Percentiles rank a stretch among this genome's conserved stretches.
These are phyloP conservation scores for Hoplodrina ambigua DNA, from an alignment of 2,888 invertebrate species.

Conservation along the genomic window DNA sequence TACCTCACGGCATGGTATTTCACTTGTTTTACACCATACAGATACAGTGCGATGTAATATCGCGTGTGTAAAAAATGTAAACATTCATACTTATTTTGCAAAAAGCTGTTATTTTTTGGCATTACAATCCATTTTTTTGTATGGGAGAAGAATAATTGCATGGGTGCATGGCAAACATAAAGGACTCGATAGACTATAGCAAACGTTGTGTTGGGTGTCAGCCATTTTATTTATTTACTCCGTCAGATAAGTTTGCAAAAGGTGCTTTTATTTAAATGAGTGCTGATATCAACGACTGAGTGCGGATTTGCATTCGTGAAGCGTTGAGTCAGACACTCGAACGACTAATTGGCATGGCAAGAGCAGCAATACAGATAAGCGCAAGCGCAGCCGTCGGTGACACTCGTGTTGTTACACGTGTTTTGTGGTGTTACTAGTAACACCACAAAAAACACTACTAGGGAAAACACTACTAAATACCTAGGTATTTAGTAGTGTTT, in stretches of 20 bases:
- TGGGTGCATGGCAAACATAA: background rate
- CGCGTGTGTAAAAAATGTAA: too few relatives aligned
- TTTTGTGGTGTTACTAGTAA: background rate
- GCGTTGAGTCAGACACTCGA: constrained; percentile 60
- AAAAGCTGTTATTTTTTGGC: too few relatives aligned
- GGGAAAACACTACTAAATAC: too few relatives aligned
- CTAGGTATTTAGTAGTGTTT: background rate
- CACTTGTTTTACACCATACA: too few relatives aligned
- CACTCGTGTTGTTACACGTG: constrained; percentile 33
- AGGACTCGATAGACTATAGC: background rate
- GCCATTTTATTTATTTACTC: constrained; percentile 33
- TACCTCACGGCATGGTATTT: too few relatives aligned
- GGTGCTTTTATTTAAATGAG: constrained; percentile 63
- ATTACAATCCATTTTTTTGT: too few relatives aligned
- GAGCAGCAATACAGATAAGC: constrained; percentile 49
- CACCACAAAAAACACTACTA: too few relatives aligned
- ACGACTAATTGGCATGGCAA: constrained; percentile 63
- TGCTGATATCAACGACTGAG: constrained; percentile 40
- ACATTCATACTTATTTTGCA: too few relatives aligned
- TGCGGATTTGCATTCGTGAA: constrained; percentile 58
- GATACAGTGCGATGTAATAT: too few relatives aligned
- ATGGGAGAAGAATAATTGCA: too few relatives aligned
- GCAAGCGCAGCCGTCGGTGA: constrained; percentile 37
- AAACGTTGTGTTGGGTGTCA: constrained; percentile 9
- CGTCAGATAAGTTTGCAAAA: constrained; percentile 17